These are phyloP conservation scores for Emydoidea blandingii DNA, from an alignment of 2,797 vertebrate genomes.

Conservation along the genomic window DNA sequence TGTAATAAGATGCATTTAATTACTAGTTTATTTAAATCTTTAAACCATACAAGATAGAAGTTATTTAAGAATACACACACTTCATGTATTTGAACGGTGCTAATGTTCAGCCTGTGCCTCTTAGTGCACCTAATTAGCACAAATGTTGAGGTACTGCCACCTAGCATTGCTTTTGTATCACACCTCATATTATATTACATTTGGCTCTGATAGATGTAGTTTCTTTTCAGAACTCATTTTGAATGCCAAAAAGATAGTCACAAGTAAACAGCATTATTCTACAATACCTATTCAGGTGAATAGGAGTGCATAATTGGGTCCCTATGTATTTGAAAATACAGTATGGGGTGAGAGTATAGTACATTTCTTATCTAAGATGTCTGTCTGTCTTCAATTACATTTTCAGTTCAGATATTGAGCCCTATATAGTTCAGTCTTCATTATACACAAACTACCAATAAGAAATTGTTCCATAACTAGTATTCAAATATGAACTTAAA, in stretches of 20 bases:
- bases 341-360: background rate
- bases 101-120: background rate
- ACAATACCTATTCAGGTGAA: background rate
- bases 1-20: background rate
- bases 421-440: constrained; percentile 18
- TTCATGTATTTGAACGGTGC: background rate
- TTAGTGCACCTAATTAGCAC: background rate
- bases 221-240: constrained; percentile 7
- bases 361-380: background rate
- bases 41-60: background rate
- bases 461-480: background rate
- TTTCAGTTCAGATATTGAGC: constrained; percentile 25
- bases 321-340: constrained; percentile 9
- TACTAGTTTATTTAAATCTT: background rate
- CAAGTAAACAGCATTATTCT: background rate
- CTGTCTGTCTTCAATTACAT: constrained; percentile 24
- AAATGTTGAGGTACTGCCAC: background rate
- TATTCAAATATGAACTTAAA: background rate
- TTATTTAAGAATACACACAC: background rate
- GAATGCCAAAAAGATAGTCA: background rate
- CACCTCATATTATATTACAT: background rate
- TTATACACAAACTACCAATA: background rate
- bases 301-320: constrained; percentile 13
- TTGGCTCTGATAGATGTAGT: background rate
- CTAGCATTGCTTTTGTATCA: background rate